Conservation (phyloP, 92 coral and sea anemone genomes). For the Anthopleura xanthogrammica region DNA sequence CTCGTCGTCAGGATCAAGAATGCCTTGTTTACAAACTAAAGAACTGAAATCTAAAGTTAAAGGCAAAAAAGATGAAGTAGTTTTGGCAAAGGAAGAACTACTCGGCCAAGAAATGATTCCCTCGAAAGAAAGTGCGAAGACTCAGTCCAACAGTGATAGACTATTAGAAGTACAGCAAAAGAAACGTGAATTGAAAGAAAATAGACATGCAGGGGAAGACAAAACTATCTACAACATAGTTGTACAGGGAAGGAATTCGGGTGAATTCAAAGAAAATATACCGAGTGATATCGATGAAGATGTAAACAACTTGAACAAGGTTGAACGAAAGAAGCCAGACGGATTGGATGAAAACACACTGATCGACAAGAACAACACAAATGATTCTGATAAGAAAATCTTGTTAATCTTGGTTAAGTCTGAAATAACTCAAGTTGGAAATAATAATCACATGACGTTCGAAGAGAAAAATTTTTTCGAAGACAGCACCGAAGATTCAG, state of each 20-base stretch:
- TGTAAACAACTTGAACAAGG: neutral
- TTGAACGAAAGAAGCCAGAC: neutral
- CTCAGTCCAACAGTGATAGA: neutral
- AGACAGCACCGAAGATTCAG: neutral
- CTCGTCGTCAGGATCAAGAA: neutral
- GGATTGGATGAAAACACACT: neutral
- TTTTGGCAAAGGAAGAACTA: neutral
- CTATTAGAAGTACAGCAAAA: neutral
- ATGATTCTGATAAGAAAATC: neutral
- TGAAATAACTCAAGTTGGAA: conserved; percentile 10
- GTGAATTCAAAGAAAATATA: neutral
- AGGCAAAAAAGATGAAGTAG: neutral
- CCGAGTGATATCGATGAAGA: neutral
- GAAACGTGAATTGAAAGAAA: neutral
- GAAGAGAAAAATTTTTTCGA: neutral
- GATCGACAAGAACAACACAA: neutral
- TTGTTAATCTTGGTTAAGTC: neutral
- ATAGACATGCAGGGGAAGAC: neutral
- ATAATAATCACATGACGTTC: neutral
- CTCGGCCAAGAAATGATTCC: neutral
- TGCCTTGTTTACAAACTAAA: neutral
- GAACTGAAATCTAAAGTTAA: neutral
- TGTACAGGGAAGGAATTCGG: neutral
- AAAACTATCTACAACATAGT: neutral
- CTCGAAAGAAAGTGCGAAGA: neutral